Percentiles rank a stretch among this genome's conserved stretches.
Conservation (phyloP, 2,113 vertebrate species). For the Electrona antarctica region DNA sequence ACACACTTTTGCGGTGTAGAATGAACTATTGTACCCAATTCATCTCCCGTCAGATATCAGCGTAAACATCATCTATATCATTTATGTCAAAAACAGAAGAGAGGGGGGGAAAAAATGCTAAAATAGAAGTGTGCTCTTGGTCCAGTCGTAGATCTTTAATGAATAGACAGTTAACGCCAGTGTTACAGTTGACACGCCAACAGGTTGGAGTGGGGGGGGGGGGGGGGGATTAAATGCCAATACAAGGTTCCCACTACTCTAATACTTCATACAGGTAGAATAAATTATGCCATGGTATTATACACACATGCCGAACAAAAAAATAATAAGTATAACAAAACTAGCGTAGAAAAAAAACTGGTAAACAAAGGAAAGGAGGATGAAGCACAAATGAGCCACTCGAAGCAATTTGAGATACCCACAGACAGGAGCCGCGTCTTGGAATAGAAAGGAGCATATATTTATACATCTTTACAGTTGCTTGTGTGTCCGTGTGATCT, state of each 20-base stretch:
- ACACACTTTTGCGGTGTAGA: neutral
- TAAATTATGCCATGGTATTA: conserved; percentile 96
- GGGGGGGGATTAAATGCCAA: conserved; percentile 87
- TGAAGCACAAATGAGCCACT: conserved; percentile 28
- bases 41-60: too few species aligned
- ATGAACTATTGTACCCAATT: too few species aligned
- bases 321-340: conserved; percentile 26
- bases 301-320: conserved; percentile 81
- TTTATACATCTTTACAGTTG: conserved; percentile 67
- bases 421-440: conserved; percentile 53
- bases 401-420: conserved; percentile 69
- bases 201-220: conserved; percentile 79
- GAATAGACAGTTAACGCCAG: conserved; percentile 90
- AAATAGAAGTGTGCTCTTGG: conserved; percentile 35
- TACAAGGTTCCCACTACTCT: conserved; percentile 89
- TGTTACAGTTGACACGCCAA: conserved; percentile 93
- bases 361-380: conserved; percentile 23
- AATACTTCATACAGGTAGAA: conserved; percentile 95
- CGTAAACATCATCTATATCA: neutral
- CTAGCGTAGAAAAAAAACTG: conserved; percentile 45
- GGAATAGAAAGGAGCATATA: conserved; percentile 50
- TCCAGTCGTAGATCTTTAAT: conserved; percentile 85
- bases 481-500: conserved; percentile 42
- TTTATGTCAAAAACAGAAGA: neutral
- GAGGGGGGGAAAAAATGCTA: neutral